Evolutionary conservation across 1,140 invertebrate genomes (phyloP), one percentile per base, ranked within the genome.

Genomic region (Globodera rostochiensis): DNA sequence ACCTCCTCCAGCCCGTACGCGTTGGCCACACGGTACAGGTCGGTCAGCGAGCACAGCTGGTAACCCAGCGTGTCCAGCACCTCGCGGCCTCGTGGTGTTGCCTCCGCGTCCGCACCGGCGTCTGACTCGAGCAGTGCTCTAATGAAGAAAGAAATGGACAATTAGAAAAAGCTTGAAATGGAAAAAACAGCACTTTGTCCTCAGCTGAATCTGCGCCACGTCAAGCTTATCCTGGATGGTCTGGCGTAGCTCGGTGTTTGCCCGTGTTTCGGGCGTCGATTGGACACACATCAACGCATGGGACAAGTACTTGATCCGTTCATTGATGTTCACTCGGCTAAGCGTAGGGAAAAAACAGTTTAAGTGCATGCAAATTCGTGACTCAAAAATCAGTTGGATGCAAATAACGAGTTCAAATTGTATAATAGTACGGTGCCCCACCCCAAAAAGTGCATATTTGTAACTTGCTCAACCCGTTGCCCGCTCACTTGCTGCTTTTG

Each of bases 141-240:
- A 0, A 36, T 36, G 45, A 25, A 11, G 25, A 25, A 8, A 53
- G 5, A 64, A 19, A 25, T 19, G 47, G 15, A 15, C 50, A 78
- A 47, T 71, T 69, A 6, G 21, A 9, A 82, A n/a, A 46, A 0
- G 67, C 21, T 60, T 64, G 9, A 86, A 36, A 77, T 36, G 3
- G 36, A 36, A 36, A 36, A 36, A 36, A 36, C 66, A 78, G 21
- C 80, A 85, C 80, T 83, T 81, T 8, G 83, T 83, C 74, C 45
- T 64, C 82, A 80, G 80, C 90, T 89, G 88, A 73, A 89, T 80
- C 19, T 84, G 76, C 5, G 87, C 86, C 8, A 89, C 92, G 84
- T 97, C 95, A 85, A 95, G 93, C 91, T 96, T 95, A 90, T 98
- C 97, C 91, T 98, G 95, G 53, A 98, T 91, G 88, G 97, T 95